These are phyloP conservation scores for Goniozus legneri DNA, from an alignment of 1,140 invertebrate species.

Conservation along the genomic window DNA sequence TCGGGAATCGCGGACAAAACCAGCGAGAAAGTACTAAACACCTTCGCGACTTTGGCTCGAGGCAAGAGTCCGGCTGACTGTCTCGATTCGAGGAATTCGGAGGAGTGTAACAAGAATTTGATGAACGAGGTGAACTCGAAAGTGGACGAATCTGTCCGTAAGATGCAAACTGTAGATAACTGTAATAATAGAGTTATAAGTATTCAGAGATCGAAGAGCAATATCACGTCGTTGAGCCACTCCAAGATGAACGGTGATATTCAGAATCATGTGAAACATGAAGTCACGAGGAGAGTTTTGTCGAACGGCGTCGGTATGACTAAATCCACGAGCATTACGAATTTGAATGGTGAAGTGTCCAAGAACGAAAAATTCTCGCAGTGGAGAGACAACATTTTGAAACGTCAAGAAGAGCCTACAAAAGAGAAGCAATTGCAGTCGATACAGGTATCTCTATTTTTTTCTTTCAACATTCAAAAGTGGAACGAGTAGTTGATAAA, in stretches of 20 bases:
- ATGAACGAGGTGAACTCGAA: conserved; percentile 19
- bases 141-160: too few species aligned
- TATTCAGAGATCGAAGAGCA: not conserved
- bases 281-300: not conserved
- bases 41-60: too few species aligned
- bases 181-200: not conserved
- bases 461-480: not conserved
- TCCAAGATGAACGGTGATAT: not conserved
- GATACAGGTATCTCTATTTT: conserved; percentile 46
- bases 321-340: conserved; percentile 28
- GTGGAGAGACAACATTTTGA: conserved; percentile 44
- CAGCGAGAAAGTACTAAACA: too few species aligned
- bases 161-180: too few species aligned
- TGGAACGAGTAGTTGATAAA: conserved; percentile 1
- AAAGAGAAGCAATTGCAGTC: conserved; percentile 45
- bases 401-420: conserved; percentile 35
- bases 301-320: conserved; percentile 8
- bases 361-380: conserved; percentile 43
- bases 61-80: too few species aligned
- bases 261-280: not conserved
- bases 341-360: conserved; percentile 16
- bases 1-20: too few species aligned
- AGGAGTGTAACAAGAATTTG: conserved; percentile 15
- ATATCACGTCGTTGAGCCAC: not conserved
- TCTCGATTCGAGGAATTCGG: too few species aligned